Conservation (phyloP, 2,797 vertebrate genomes). For the Girardinus metallicus region DNA sequence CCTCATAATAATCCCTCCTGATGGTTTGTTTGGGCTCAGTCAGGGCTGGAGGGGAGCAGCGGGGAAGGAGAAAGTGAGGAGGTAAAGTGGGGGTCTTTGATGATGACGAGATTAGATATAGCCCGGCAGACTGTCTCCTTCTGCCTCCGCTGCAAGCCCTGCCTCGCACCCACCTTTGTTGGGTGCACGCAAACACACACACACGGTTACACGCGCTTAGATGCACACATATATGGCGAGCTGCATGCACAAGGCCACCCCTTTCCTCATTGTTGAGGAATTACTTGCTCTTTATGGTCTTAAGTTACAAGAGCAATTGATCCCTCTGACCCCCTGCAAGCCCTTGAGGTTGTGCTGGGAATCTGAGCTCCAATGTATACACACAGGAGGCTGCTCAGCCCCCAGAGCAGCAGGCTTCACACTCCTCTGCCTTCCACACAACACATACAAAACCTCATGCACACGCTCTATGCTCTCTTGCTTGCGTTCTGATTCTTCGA, state of each 20-base stretch:
- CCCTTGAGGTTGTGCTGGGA: slow-evolving; percentile 90
- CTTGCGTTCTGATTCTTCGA: slow-evolving; percentile 10
- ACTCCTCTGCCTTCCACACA: slow-evolving; percentile 39
- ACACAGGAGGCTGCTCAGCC: slow-evolving; percentile 88
- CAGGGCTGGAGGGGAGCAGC: slow-evolving; percentile 67
- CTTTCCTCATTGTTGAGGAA: slow-evolving; percentile 89
- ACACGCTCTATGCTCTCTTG: background rate
- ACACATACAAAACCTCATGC: slow-evolving; percentile 17
- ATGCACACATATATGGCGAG: slow-evolving; percentile 49
- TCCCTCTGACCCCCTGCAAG: slow-evolving; percentile 92
- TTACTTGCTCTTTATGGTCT: slow-evolving; percentile 94
- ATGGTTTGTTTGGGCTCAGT: slow-evolving; percentile 80
- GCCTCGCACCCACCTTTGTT: slow-evolving; percentile 54
- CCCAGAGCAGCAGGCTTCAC: slow-evolving; percentile 76
- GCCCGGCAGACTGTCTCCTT: slow-evolving; percentile 98
- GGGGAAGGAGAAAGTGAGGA: slow-evolving; percentile 82
- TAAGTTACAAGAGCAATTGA: slow-evolving; percentile 97
- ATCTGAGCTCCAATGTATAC: slow-evolving; percentile 90
- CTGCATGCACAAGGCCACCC: slow-evolving; percentile 78
- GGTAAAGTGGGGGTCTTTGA: slow-evolving; percentile 86
- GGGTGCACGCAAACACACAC: slow-evolving; percentile 17
- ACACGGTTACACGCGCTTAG: slow-evolving; percentile 24
- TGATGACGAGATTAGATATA: slow-evolving; percentile 93
- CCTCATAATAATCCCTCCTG: slow-evolving; percentile 81
- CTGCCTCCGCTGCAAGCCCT: slow-evolving; percentile 64